Base-by-base conservation (phyloP, 2,888 invertebrate genomes). In the Napeogenes inachia region DNA sequence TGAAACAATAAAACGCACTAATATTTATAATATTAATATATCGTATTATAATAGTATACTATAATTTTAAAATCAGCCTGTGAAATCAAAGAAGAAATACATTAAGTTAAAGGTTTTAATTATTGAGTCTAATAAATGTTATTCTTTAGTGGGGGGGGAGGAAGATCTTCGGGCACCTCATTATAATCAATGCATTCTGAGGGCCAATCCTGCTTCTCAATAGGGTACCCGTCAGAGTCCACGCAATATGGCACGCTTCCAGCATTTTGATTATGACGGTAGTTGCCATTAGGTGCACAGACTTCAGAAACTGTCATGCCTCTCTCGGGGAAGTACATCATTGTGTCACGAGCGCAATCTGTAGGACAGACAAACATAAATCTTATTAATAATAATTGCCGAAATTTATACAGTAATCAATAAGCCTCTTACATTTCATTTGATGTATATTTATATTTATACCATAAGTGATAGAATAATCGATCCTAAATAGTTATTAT, bases 291-390 rank as follows among this genome's bases (percentile, higher is more conserved):
- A 21, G 81, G 84, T 13, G 71, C 70, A 74, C 94, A 94, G 13
- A 79, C 77, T 72, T 90, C 85, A 6, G 85, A 80, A 70, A 92
- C 86, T 35, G 78, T 74, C 80, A 90, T 82, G 2, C 91, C 92
- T 42, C 77, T 84, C 61, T 83, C 85, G 4, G 83, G 85, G 80
- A 91, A 93, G 73, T 87, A 77, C 62, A 91, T 74, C 66, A 80
- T 79, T 32, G 85, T 81, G 77, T 94, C 94, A 62, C 92, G 88
- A n/a, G 93, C 93, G 77, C 94, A 93, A 77, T 93, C 93, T 93
- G 68, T 60, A 64, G 68, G 63, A 45, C 5, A 10, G 8, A 10
- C 3, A 55, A 65, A 57, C 60, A 56, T n/a, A 45, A 32, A 13
- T 4, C 8, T 5, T 4, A 32, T 56, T 42, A 42, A n/a, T n/a